phyloP scores from a whole-genome alignment of 2,113 vertebrate genomes.

The Cyrtonyx montezumae region DNA sequence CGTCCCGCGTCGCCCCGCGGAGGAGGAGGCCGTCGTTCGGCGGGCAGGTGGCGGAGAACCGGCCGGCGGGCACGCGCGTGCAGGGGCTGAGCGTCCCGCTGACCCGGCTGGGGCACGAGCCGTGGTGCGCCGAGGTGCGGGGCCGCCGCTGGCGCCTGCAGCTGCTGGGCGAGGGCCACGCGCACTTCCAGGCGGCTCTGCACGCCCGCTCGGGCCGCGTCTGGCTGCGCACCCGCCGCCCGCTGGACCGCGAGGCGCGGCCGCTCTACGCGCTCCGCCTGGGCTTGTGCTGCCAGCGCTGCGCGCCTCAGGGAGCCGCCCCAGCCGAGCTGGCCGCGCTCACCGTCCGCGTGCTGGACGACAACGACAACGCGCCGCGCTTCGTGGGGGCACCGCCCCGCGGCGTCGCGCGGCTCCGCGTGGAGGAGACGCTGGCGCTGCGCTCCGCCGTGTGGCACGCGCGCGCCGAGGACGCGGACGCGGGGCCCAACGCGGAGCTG shows the following conservation, averaged over 20 bases:
- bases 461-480: slow-evolving; percentile 83
- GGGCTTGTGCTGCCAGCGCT: slow-evolving; percentile 75
- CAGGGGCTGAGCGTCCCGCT: slow-evolving; percentile 85
- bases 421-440: slow-evolving; percentile 87
- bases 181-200: slow-evolving; percentile 82
- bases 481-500: slow-evolving; percentile 86
- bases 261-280: slow-evolving; percentile 80
- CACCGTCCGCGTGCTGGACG: slow-evolving; percentile 86
- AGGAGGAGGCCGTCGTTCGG: slow-evolving; percentile 80
- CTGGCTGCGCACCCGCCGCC: slow-evolving; percentile 79
- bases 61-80: slow-evolving; percentile 83
- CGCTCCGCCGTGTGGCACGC: slow-evolving; percentile 79
- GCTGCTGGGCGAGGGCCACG: slow-evolving; percentile 82
- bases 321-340: slow-evolving; percentile 78
- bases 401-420: slow-evolving; percentile 71
- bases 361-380: slow-evolving; percentile 87
- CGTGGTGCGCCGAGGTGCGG: slow-evolving; percentile 75
- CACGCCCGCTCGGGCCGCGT: slow-evolving; percentile 85
- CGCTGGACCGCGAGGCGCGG: slow-evolving; percentile 85
- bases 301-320: slow-evolving; percentile 39
- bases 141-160: slow-evolving; percentile 76
- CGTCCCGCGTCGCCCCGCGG: slow-evolving; percentile 53
- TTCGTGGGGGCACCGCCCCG: slow-evolving; percentile 56
- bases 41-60: slow-evolving; percentile 88
- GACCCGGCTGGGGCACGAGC: slow-evolving; percentile 78